phyloP scores from a whole-genome alignment of 2,888 invertebrate genomes.

The Gastracanthus pulcherrimus region DNA sequence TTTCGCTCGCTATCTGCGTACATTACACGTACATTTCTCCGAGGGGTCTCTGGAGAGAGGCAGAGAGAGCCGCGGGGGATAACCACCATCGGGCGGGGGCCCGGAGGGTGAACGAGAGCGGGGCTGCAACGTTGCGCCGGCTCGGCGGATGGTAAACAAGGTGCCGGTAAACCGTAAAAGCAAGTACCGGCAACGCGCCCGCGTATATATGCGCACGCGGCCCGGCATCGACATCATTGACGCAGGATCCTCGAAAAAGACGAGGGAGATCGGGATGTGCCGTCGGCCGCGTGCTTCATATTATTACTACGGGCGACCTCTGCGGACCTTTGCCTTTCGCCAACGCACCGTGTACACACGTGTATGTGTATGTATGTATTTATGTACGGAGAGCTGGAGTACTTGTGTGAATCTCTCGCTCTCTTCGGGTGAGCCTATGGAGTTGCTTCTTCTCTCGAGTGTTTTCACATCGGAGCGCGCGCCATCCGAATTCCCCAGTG shows the following conservation, averaged over 20 bases:
- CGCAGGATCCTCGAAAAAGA: background rate
- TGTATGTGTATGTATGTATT: too few species aligned
- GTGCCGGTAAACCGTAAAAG: constrained; percentile 19
- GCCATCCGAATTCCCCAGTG: too few species aligned
- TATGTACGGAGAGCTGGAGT: too few species aligned
- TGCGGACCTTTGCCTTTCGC: too few species aligned
- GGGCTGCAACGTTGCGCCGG: background rate
- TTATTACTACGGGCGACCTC: too few species aligned
- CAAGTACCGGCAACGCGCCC: background rate
- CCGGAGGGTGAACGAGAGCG: too few species aligned
- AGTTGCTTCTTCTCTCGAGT: too few species aligned
- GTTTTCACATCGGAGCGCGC: too few species aligned
- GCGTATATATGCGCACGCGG: background rate
- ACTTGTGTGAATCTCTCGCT: too few species aligned
- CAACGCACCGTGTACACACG: background rate
- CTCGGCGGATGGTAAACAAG: constrained; percentile 32
- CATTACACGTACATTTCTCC: background rate
- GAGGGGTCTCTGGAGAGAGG: background rate
- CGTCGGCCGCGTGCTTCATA: too few species aligned
- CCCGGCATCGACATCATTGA: background rate
- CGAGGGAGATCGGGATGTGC: background rate
- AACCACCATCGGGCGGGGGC: background rate
- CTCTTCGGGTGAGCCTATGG: too few species aligned
- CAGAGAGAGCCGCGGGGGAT: background rate
- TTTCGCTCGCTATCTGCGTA: background rate